A percentile compares a stretch with the other conserved stretches of the same genome.
Conservation (phyloP, 2,797 vertebrate species). For the Megaceryle alcyon region DNA sequence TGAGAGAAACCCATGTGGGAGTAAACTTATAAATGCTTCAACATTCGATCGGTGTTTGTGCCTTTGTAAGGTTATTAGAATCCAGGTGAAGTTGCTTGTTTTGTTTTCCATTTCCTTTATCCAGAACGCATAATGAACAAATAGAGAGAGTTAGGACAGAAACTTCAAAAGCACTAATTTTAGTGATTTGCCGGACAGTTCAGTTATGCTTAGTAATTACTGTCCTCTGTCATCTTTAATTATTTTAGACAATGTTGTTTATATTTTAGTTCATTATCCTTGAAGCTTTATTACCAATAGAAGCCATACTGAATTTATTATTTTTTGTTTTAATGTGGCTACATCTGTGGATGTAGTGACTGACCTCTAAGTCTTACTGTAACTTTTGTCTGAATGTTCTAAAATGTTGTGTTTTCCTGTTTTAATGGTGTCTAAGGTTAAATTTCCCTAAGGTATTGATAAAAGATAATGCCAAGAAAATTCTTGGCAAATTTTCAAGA, state of each 20-base stretch:
- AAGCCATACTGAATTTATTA: background rate
- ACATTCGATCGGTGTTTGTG: conserved; percentile 13
- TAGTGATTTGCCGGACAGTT: background rate
- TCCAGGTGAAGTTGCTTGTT: background rate
- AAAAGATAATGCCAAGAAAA: conserved; percentile 23
- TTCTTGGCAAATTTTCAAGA: conserved; percentile 51
- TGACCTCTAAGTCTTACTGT: background rate
- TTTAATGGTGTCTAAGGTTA: conserved; percentile 30
- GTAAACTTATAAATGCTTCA: conserved; percentile 41
- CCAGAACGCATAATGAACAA: background rate
- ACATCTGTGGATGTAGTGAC: background rate
- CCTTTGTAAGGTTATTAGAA: background rate
- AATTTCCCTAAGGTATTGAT: conserved; percentile 2
- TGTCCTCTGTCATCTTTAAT: background rate
- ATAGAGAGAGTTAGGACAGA: background rate
- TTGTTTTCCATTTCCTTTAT: background rate
- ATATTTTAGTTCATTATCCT: background rate
- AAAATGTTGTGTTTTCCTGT: conserved; percentile 6
- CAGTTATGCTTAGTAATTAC: background rate
- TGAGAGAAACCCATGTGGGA: background rate
- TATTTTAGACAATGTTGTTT: background rate
- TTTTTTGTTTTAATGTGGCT: background rate
- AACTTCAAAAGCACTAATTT: background rate
- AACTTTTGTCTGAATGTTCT: conserved; percentile 19
- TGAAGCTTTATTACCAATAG: background rate